phyloP scores from a whole-genome alignment of 1,140 invertebrate genomes.

The Cotesia vestalis region DNA sequence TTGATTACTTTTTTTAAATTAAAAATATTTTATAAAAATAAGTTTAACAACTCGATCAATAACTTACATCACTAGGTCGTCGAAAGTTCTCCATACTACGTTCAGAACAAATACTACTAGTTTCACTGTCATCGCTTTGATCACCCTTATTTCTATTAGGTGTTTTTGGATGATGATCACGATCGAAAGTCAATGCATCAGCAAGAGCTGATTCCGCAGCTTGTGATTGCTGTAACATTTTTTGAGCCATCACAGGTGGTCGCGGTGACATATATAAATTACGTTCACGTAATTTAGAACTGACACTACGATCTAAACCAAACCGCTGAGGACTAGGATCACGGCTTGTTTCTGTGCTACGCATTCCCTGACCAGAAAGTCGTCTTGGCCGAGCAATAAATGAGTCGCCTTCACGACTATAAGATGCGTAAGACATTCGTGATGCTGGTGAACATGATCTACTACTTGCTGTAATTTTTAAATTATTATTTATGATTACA shows the following conservation, averaged over 20 bases:
- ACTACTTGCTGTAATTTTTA: slow-evolving; percentile 73
- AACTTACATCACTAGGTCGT: slow-evolving; percentile 82
- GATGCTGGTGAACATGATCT: slow-evolving; percentile 89
- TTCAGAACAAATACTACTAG: slow-evolving; percentile 94
- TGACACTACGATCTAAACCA: slow-evolving; percentile 56
- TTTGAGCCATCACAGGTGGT: slow-evolving; percentile 78
- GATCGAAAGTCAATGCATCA: slow-evolving; percentile 73
- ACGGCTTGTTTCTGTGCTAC: slow-evolving; percentile 66
- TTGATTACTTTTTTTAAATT: no score
- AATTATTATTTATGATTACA: not conserved
- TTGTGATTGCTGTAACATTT: slow-evolving; percentile 85
- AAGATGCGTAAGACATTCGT: slow-evolving; percentile 76
- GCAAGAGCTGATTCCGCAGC: slow-evolving; percentile 87
- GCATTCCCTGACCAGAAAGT: slow-evolving; percentile 57
- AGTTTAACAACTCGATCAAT: not conserved
- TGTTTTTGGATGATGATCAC: slow-evolving; percentile 56
- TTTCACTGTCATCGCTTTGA: slow-evolving; percentile 91
- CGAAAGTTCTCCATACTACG: slow-evolving; percentile 86
- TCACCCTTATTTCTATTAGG: slow-evolving; percentile 69
- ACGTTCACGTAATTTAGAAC: slow-evolving; percentile 57
- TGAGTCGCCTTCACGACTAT: slow-evolving; percentile 64
- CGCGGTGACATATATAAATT: slow-evolving; percentile 61
- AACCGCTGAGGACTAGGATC: slow-evolving; percentile 73
- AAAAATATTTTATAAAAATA: no score
- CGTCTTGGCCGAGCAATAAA: slow-evolving; percentile 55